Percentiles rank a stretch among this genome's conserved stretches.
phyloP scores from a whole-genome alignment of 2,113 vertebrate species.

The Odobenus rosmarus region DNA sequence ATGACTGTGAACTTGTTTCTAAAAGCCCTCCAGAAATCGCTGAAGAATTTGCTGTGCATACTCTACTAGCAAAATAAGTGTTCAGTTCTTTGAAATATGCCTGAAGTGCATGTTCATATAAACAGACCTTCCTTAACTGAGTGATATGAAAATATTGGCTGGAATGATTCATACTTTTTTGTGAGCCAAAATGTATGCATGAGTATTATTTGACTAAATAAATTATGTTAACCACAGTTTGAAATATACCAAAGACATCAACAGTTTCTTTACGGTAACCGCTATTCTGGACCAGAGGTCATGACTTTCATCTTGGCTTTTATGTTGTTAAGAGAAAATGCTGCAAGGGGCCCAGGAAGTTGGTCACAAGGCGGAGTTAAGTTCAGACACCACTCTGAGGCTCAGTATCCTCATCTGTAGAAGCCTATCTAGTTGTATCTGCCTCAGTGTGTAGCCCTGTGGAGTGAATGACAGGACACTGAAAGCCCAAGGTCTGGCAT shows the following conservation, averaged over 20 bases:
- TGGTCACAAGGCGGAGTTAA: neutral
- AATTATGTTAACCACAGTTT: neutral
- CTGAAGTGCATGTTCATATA: neutral
- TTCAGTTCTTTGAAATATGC: slow-evolving; percentile 41
- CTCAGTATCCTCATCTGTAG: neutral
- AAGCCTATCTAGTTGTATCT: neutral
- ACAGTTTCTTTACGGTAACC: neutral
- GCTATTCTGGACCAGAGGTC: neutral
- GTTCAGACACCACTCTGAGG: neutral
- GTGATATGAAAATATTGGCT: slow-evolving; percentile 11
- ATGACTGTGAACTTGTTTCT: neutral
- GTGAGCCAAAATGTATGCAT: neutral
- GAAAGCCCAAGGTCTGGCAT: no score
- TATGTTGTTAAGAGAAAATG: neutral
- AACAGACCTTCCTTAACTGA: neutral
- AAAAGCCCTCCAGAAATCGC: slow-evolving; percentile 33
- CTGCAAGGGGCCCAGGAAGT: neutral
- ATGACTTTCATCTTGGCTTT: neutral
- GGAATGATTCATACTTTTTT: neutral
- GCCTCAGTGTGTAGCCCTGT: neutral
- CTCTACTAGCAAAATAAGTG: neutral
- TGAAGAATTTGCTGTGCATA: neutral
- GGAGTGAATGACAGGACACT: neutral
- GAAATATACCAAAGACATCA: neutral
- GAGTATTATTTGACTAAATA: slow-evolving; percentile 26